Evolutionary conservation across 2,888 invertebrate genomes (phyloP).

Genomic region (Itoplectis maculator): DNA sequence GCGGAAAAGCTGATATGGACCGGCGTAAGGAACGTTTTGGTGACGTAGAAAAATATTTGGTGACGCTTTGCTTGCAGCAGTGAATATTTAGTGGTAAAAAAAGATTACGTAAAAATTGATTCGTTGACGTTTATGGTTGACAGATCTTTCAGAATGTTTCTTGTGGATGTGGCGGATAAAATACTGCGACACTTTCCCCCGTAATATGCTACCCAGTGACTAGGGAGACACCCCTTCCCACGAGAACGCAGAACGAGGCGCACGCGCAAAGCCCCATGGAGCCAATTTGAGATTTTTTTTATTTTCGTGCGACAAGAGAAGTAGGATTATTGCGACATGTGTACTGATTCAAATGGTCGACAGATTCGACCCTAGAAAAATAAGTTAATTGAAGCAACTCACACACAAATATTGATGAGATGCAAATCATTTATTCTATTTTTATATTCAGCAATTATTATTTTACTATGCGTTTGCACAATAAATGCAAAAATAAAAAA

Average conservation of each 20-base stretch:
- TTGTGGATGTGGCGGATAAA: not conserved
- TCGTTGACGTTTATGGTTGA: too few species aligned
- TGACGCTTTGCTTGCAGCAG: too few species aligned
- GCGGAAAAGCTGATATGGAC: not conserved
- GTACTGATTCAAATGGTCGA: not conserved
- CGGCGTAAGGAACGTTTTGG: not conserved
- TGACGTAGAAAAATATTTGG: too few species aligned
- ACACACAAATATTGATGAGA: not conserved
- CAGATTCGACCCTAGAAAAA: not conserved
- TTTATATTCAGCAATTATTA: not conserved
- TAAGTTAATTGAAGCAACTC: not conserved
- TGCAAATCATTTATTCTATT: not conserved
- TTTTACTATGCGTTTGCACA: not conserved
- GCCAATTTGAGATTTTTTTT: constrained; percentile 36
- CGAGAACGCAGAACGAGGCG: not conserved
- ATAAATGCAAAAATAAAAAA: not conserved
- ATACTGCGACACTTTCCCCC: not conserved
- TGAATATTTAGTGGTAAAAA: too few species aligned
- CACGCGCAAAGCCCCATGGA: constrained; percentile 8
- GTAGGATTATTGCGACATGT: constrained; percentile 4
- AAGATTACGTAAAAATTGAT: too few species aligned
- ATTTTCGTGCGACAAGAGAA: constrained; percentile 1
- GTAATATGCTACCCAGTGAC: not conserved
- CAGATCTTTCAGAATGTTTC: not conserved
- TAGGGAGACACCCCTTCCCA: constrained; percentile 3